Evolutionary conservation across 2,113 vertebrate species (phyloP).

Genomic region (Calypte anna): DNA sequence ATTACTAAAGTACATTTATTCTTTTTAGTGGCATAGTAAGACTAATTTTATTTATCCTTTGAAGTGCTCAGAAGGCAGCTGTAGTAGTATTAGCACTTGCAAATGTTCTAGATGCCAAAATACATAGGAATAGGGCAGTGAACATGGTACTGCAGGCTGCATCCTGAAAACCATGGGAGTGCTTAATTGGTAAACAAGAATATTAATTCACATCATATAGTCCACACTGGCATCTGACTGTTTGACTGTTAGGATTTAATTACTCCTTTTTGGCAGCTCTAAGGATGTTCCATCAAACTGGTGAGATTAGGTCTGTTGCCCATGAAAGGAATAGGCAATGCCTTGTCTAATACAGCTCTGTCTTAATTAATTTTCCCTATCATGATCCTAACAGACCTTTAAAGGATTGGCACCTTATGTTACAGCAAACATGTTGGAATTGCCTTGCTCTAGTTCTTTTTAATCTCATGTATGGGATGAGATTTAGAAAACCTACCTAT

Average conservation of each 20-base stretch:
- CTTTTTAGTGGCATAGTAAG: background rate
- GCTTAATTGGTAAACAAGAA: background rate
- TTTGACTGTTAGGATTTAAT: background rate
- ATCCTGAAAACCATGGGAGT: background rate
- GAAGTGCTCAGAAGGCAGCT: background rate
- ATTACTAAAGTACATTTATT: background rate
- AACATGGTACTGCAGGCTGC: background rate
- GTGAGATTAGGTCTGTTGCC: background rate
- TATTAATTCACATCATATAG: background rate
- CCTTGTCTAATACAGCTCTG: background rate
- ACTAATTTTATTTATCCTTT: slow-evolving; percentile 17
- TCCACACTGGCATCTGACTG: background rate
- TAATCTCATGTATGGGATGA: background rate
- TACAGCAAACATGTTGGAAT: background rate
- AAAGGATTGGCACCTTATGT: background rate
- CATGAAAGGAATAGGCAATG: background rate
- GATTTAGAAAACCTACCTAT: background rate
- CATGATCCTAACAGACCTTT: background rate
- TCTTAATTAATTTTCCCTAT: slow-evolving; percentile 19
- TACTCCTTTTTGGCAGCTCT: background rate
- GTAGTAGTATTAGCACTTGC: background rate
- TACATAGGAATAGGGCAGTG: background rate
- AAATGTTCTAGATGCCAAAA: background rate
- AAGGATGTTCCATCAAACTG: background rate
- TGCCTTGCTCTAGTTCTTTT: background rate